A percentile compares a stretch with the other conserved stretches of the same genome.
Conservation (phyloP, 2,797 vertebrate species). For the Malurus splendens region DNA sequence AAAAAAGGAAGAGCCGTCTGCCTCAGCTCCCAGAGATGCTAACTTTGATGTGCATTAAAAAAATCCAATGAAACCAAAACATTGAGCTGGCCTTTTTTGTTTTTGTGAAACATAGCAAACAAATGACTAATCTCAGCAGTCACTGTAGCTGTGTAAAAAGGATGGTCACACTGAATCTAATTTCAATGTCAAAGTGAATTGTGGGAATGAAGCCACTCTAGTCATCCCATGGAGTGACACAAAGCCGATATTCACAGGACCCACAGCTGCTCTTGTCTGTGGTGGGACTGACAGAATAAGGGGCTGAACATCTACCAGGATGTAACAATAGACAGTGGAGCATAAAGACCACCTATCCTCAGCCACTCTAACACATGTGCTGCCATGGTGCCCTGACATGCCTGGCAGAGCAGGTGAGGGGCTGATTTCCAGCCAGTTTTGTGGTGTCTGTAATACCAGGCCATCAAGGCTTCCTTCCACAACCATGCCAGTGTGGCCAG, state of each 20-base stretch:
- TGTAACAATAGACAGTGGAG: neutral
- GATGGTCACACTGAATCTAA: neutral
- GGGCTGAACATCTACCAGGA: neutral
- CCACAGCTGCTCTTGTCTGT: neutral
- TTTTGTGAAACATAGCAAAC: neutral
- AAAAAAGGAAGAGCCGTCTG: neutral
- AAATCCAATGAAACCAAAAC: neutral
- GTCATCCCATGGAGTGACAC: neutral
- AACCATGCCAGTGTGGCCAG: neutral
- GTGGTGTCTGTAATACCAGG: neutral
- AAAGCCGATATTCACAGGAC: neutral
- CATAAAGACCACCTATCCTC: neutral
- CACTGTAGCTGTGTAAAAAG: neutral
- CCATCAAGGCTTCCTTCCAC: neutral
- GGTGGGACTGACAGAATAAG: neutral
- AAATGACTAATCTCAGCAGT: neutral
- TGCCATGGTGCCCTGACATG: neutral
- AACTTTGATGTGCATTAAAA: neutral
- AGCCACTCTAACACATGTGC: neutral
- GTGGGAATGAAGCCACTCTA: neutral
- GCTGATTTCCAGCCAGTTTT: neutral
- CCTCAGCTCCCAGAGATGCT: neutral
- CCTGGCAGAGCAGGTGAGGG: neutral
- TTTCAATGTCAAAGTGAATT: neutral
- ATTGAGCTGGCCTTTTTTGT: neutral